Base-by-base conservation (phyloP, 1,140 invertebrate species). In the Asbolus verrucosus region DNA sequence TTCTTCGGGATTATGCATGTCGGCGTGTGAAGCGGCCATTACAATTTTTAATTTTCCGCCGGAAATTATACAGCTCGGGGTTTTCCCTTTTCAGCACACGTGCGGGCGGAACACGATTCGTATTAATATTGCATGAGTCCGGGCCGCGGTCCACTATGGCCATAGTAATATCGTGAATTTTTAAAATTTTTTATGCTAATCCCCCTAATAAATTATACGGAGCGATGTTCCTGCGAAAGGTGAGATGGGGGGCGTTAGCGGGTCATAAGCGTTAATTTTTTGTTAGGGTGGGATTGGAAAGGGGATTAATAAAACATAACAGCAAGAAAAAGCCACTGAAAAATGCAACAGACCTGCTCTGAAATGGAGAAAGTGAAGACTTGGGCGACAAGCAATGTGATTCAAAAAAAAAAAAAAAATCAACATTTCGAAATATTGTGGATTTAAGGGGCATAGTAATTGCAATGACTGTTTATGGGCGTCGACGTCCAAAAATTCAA, bases 31-130 rank as follows among this genome's bases (percentile, higher is more conserved):
- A 27, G n/a, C 24, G n/a, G 46, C 46, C 46, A 54, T 54, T 54
- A 54, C 46, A 54, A 54, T 54, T 54, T 54, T 54, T 54, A 54
- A 54, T 54, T 54, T 54, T 54, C 46, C 46, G 46, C 8, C 21
- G 46, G 46, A 54, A 54, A 54, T 54, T 54, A 54, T 54, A 54
- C 46, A 13, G 46, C 39, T 43, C 39, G 13, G 43, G n/a, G 46
- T 54, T 54, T 54, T 24, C 8, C 21, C 46, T 24, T 54, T 54
- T 54, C 27, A 54, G 27, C 46, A 54, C 46, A 54, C 21, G 21
- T 27, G 21, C 46, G 9, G 21, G 19, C 27, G 19, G 46, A 54
- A 54, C 46, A 54, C 46, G 21, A 54, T 54, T 54, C 27, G 18
- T 54, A 54, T 54, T 54, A 54, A 54, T 54, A 54, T 54, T 54